Evolutionary conservation across 2,888 invertebrate species (phyloP).

Genomic region (Fragum whitleyi): DNA sequence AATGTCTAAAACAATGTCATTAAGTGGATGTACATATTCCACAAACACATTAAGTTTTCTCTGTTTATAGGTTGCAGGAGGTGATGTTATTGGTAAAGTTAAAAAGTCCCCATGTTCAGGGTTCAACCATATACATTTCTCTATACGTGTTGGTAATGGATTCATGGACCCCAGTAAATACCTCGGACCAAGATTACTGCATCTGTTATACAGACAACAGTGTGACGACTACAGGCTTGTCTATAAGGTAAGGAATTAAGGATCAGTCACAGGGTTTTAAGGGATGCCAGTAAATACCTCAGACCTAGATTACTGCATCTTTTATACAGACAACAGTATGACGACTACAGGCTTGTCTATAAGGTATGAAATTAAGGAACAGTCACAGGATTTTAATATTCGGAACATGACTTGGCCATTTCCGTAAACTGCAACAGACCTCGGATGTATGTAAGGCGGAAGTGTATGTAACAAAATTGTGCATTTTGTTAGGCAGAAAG

Average conservation of each 20-base stretch:
- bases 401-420: no score
- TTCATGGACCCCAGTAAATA: constrained; percentile 52
- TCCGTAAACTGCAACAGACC: no score
- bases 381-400: no score
- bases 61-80: constrained; percentile 71
- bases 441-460: no score
- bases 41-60: no score
- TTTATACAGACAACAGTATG: constrained; percentile 43
- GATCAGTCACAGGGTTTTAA: no score
- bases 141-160: constrained; percentile 61
- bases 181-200: constrained; percentile 16
- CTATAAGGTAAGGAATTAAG: constrained; percentile 39
- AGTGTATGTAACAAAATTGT: no score
- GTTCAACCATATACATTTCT: constrained; percentile 74
- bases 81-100: constrained; percentile 69
- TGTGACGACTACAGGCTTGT: constrained; percentile 60
- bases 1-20: no score
- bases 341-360: constrained; percentile 54
- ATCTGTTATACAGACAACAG: constrained; percentile 27
- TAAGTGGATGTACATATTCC: no score
- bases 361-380: constrained; percentile 43
- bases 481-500: no score
- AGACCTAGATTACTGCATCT: constrained; percentile 3
- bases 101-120: constrained; percentile 55
- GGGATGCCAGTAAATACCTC: constrained; percentile 49